A percentile compares a stretch with the other conserved stretches of the same genome.
Evolutionary conservation across 2,797 vertebrate genomes (phyloP).

Genomic region (Spinibarbus caldwelli): DNA sequence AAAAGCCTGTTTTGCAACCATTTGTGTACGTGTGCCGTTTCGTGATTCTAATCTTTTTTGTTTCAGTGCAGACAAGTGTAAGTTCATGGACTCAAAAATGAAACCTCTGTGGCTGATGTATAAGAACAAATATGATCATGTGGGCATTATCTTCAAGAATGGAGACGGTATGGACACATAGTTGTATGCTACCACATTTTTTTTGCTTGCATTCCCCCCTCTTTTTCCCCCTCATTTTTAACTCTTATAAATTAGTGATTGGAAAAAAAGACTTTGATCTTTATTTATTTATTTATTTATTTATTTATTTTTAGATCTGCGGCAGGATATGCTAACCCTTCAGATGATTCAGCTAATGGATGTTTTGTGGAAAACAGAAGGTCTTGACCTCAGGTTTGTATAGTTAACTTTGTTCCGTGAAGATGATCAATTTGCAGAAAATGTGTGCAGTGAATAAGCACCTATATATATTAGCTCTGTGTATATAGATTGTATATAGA

Average conservation of each 20-base stretch:
- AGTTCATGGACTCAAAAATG: conserved; percentile 99
- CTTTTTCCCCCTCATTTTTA: neutral
- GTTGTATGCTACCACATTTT: neutral
- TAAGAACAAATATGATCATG: conserved; percentile 81
- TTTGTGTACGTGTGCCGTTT: conserved; percentile 8
- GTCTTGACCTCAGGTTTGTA: conserved; percentile 91
- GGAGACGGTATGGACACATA: conserved; percentile 85
- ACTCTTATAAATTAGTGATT: neutral
- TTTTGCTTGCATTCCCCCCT: too few species aligned
- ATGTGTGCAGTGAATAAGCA: neutral
- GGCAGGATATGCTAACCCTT: conserved; percentile 97
- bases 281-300: conserved; percentile 38
- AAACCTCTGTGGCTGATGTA: conserved; percentile 98
- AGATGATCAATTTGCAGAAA: neutral
- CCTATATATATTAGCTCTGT: neutral
- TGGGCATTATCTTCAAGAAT: conserved; percentile 97
- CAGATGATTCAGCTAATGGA: conserved; percentile 99
- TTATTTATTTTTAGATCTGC: too few species aligned
- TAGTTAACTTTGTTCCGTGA: neutral
- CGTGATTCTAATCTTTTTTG: conserved; percentile 40
- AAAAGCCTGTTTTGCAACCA: neutral
- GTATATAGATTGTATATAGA: neutral
- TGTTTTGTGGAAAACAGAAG: conserved; percentile 94
- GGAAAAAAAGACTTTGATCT: neutral
- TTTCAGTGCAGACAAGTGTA: conserved; percentile 90